Base-by-base conservation (phyloP, 2,888 invertebrate species). In the Pardosa pseudoannulata region DNA sequence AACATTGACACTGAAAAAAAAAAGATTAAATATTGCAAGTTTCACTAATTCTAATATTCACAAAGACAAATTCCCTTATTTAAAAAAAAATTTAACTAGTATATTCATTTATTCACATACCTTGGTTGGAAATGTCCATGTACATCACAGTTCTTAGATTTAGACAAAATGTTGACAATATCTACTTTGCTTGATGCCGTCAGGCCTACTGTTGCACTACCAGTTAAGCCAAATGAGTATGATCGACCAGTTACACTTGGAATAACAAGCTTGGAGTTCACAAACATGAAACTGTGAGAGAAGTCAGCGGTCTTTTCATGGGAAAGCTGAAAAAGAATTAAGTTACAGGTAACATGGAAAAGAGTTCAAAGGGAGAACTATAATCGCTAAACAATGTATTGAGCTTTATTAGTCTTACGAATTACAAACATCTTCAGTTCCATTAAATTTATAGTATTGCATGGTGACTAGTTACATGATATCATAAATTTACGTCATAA, bases 191-290 rank as follows among this genome's bases (percentile, higher is more conserved):
- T 73, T n/a, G n/a, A 76, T 28, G 87, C 87, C 29, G 76, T 87
- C 23, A 87, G 65, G 3, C 76, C 87, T 11, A 87, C 76, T 9
- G 87, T 80, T 39, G 87, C 75, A 67, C 87, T 87, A 56, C 87
- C 87, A 41, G 67, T 76, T 19, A 87, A 1, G 3, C 79, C 87
- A 71, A 87, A 65, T 5, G 79, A 67, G 50, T 87, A 87, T 23
- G 80, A 75, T 27, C 76, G 46, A 56, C 87, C 87, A 36, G 87
- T 87, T 5, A 87, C 87, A 75, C 87, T 87, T n/a, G 87, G 87
- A 46, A 87, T 72, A 9, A 87, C 29, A 36, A 87, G 73, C 29
- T 76, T 70, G 16, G 87, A 74, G 23, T 80, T 80, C 50, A 87
- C 2, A 39, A 87, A 80, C 23, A 87, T 16, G 62, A 87, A 76